phyloP scores from a whole-genome alignment of 2,888 invertebrate genomes.

The Nomada lathburiana region DNA sequence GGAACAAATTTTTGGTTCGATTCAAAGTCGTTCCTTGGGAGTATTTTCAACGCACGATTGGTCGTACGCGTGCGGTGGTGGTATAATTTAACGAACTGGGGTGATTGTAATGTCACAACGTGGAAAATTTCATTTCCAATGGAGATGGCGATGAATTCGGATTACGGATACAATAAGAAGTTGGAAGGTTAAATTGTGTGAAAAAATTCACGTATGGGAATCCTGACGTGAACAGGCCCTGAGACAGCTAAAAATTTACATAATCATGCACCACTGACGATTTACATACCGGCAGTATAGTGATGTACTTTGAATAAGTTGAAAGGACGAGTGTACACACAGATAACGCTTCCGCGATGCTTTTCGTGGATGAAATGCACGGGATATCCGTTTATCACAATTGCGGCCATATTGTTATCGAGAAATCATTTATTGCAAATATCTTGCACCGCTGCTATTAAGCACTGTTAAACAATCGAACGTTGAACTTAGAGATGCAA shows the following conservation, averaged over 20 bases:
- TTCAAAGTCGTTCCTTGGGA: no score
- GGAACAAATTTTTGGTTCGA: no score
- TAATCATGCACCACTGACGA: constrained; percentile 13
- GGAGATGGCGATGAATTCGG: background rate
- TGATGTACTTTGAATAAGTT: background rate
- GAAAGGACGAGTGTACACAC: background rate
- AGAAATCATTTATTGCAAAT: no score
- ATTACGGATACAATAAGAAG: background rate
- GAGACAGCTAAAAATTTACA: constrained; percentile 33
- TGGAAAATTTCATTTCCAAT: background rate
- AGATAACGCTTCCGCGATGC: background rate
- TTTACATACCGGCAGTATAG: constrained; percentile 19
- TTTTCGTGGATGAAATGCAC: background rate
- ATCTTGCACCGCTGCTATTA: no score
- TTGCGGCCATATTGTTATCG: no score
- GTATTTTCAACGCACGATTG: no score
- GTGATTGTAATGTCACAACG: background rate
- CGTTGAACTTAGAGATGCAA: no score
- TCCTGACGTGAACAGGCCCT: constrained; percentile 1
- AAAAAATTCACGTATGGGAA: background rate
- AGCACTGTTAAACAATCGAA: no score
- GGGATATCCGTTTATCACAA: no score
- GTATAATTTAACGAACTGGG: no score
- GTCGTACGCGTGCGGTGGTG: no score
- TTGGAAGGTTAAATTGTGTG: constrained; percentile 5